These are phyloP conservation scores for Menidia beryllina DNA, from an alignment of 2,113 vertebrate genomes.

Conservation along the genomic window DNA sequence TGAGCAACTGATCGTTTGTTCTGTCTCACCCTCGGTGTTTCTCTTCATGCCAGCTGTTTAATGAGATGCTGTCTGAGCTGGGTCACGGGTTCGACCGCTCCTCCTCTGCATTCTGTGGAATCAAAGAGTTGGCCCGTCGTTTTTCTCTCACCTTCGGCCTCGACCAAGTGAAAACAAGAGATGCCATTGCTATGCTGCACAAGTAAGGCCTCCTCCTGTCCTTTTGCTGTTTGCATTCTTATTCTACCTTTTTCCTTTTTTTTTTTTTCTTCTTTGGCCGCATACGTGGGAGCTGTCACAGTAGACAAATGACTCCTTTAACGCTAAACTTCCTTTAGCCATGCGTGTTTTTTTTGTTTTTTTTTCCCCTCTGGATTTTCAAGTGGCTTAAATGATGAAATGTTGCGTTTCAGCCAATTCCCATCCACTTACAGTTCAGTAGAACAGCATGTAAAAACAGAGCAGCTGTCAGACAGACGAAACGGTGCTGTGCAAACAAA, in stretches of 20 bases:
- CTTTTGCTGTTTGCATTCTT: neutral
- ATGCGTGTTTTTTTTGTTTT: neutral
- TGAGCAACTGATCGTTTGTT: neutral
- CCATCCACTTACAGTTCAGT: neutral
- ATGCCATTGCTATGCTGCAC: slow-evolving; percentile 99
- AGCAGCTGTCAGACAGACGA: neutral
- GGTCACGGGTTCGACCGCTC: slow-evolving; percentile 96
- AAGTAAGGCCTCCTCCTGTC: slow-evolving; percentile 85
- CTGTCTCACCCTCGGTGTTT: neutral
- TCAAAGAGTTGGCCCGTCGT: slow-evolving; percentile 97
- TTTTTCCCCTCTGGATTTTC: slow-evolving; percentile 20
- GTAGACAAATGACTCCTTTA: slow-evolving; percentile 44
- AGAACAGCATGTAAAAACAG: slow-evolving; percentile 6
- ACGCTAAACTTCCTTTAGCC: slow-evolving; percentile 19
- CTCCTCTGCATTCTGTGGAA: slow-evolving; percentile 93
- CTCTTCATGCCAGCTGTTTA: slow-evolving; percentile 87
- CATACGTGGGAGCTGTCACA: slow-evolving; percentile 34
- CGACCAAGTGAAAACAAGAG: slow-evolving; percentile 98
- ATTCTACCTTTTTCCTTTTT: neutral
- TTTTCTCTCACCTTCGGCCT: slow-evolving; percentile 98
- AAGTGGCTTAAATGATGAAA: slow-evolving; percentile 29
- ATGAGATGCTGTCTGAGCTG: slow-evolving; percentile 97
- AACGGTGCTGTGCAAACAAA: slow-evolving; percentile 5
- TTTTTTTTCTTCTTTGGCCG: slow-evolving; percentile 24
- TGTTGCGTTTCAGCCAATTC: slow-evolving; percentile 19